Evolutionary conservation across 2,113 vertebrate genomes (phyloP).

Genomic region (Pterocles burchelli): DNA sequence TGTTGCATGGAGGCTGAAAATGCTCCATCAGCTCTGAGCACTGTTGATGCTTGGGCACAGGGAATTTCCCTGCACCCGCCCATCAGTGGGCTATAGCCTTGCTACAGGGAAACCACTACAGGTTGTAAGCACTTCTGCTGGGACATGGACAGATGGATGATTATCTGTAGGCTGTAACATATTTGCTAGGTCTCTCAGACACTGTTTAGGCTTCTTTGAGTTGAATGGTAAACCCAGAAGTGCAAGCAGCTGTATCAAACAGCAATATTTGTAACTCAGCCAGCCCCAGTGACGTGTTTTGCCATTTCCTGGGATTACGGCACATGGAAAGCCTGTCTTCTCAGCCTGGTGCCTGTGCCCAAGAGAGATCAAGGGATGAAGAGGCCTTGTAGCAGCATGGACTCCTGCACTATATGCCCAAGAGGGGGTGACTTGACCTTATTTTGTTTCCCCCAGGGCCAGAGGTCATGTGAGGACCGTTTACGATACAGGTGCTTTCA

Average conservation of each 20-base stretch:
- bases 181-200: not conserved
- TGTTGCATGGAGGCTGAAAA: rapidly evolving
- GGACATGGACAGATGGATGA: not conserved
- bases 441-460: rapidly evolving
- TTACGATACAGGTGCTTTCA: not conserved
- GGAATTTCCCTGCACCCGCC: not conserved
- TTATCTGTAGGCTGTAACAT: not conserved
- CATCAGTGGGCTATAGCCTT: not conserved
- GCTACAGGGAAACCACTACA: not conserved
- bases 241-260: not conserved
- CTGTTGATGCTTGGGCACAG: not conserved
- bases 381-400: not conserved
- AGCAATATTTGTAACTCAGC: not conserved
- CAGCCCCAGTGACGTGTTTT: not conserved
- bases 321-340: not conserved
- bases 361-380: not conserved
- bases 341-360: not conserved
- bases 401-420: rapidly evolving
- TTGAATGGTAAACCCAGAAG: not conserved
- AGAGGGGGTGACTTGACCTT: not conserved
- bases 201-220: not conserved
- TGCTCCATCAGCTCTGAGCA: not conserved
- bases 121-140: not conserved
- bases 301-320: not conserved
- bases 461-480: rapidly evolving